Base-by-base conservation (phyloP, 1,140 invertebrate genomes). In the Conopomorpha cramerella region DNA sequence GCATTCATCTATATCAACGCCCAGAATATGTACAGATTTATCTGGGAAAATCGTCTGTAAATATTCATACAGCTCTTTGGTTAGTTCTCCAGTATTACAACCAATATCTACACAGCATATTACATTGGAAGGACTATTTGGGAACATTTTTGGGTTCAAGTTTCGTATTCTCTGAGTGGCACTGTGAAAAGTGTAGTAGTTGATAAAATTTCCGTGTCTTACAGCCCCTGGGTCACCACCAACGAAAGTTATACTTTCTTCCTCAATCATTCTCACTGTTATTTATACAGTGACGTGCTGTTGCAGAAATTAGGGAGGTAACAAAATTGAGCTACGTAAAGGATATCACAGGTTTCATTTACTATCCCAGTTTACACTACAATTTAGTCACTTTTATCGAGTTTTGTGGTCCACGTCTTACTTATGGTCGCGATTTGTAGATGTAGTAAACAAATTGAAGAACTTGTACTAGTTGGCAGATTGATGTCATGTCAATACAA, bases 171-270 rank as follows among this genome's bases (percentile, higher is more conserved):
- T 81, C 41, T 86, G 82, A 36, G 81, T 66, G 15, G 84, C 77
- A 30, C 86, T 81, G 73, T 91, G 87, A 62, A 92, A 92, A 51
- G 86, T 72, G 61, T 93, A 93, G 57, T 92, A 93, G 77, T 92
- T 92, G 39, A 89, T 91, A 51, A 93, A 93, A 67, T 92, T 93
- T 41, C 90, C 90, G 77, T 80, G 83, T 54, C 82, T 81, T 3
- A 86, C 86, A 26, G 89, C 86, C 2, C 90, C 90, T 19, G 90
- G 89, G 65, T 91, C 82, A 23, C 68, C 65, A 13, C 67, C 74
- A 61, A 67, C 49, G 50, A 58, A 56, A 52, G 45, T 25, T 15
- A 68, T 38, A 23, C 66, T 51, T 29, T n/a, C n/a, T n/a, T n/a
- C n/a, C n/a, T n/a, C n/a, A n/a, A n/a, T n/a, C n/a, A n/a, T n/a